phyloP scores from a whole-genome alignment of 2,113 vertebrate species.

The Phyllopteryx taeniolatus region DNA sequence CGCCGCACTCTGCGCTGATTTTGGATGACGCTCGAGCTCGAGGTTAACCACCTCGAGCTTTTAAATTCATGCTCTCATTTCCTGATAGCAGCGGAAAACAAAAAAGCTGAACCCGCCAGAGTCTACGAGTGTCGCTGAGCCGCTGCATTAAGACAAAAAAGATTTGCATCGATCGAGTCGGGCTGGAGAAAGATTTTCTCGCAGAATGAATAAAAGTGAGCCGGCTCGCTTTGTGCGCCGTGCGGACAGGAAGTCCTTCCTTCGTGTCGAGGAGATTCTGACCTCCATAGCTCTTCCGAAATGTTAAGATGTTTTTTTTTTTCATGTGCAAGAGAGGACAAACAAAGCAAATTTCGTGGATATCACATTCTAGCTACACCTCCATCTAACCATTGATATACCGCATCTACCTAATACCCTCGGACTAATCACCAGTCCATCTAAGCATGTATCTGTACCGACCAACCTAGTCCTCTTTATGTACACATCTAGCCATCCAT shows the following conservation, averaged over 20 bases:
- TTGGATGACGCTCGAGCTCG: neutral
- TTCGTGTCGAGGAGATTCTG: neutral
- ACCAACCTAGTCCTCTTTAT: no score
- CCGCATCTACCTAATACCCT: neutral
- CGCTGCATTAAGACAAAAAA: conserved; percentile 19
- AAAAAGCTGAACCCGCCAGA: conserved; percentile 9
- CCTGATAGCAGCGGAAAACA: conserved; percentile 29
- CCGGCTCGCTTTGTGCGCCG: conserved; percentile 15
- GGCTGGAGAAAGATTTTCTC: conserved; percentile 38
- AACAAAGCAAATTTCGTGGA: neutral
- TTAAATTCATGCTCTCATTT: conserved; percentile 21
- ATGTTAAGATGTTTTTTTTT: neutral
- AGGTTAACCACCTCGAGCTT: conserved; percentile 1
- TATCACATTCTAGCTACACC: neutral
- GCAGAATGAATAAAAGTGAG: conserved; percentile 26
- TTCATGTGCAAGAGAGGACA: neutral
- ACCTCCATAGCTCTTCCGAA: neutral
- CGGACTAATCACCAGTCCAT: neutral
- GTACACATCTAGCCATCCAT: no score
- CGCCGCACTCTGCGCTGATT: neutral
- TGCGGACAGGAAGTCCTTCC: conserved; percentile 16
- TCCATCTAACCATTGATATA: neutral
- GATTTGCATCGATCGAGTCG: conserved; percentile 40
- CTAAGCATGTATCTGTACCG: neutral
- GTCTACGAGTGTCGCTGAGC: conserved; percentile 10